phyloP scores from a whole-genome alignment of 1,140 invertebrate species.

The Bombus picipes region DNA sequence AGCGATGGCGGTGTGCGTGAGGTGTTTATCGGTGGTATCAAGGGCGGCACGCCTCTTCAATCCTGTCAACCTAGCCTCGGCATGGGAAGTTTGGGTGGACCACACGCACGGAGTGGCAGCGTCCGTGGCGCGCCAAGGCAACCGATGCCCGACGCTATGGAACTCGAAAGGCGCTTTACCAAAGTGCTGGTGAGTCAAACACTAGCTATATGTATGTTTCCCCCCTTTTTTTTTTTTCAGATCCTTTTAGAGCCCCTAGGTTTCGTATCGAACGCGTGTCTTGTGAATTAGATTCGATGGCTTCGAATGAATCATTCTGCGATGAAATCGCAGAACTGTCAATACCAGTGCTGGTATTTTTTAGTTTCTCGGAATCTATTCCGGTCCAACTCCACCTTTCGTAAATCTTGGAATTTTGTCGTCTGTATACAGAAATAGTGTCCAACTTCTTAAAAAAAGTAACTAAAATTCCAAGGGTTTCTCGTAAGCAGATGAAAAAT shows the following conservation, averaged over 20 bases:
- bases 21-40: slow-evolving; percentile 70
- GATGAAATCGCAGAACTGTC: too few relatives aligned
- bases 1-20: slow-evolving; percentile 71
- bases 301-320: too few relatives aligned
- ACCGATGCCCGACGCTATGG: slow-evolving; percentile 93
- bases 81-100: slow-evolving; percentile 74
- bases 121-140: slow-evolving; percentile 89
- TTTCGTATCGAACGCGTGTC: too few relatives aligned
- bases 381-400: too few relatives aligned
- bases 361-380: too few relatives aligned
- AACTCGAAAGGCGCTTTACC: slow-evolving; percentile 95
- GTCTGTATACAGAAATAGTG: too few relatives aligned
- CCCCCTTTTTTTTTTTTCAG: neutral
- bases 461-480: too few relatives aligned
- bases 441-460: too few relatives aligned
- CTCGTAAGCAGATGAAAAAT: too few relatives aligned
- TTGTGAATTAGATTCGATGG: too few relatives aligned
- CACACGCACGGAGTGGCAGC: slow-evolving; percentile 87
- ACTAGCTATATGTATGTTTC: neutral
- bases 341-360: too few relatives aligned
- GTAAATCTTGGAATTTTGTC: too few relatives aligned
- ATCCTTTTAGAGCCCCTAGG: neutral
- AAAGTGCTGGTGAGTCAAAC: slow-evolving; percentile 94
- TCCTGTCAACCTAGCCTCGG: slow-evolving; percentile 73
- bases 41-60: slow-evolving; percentile 71